phyloP scores from a whole-genome alignment of 1,140 invertebrate genomes.

The Hormaphis cornu region DNA sequence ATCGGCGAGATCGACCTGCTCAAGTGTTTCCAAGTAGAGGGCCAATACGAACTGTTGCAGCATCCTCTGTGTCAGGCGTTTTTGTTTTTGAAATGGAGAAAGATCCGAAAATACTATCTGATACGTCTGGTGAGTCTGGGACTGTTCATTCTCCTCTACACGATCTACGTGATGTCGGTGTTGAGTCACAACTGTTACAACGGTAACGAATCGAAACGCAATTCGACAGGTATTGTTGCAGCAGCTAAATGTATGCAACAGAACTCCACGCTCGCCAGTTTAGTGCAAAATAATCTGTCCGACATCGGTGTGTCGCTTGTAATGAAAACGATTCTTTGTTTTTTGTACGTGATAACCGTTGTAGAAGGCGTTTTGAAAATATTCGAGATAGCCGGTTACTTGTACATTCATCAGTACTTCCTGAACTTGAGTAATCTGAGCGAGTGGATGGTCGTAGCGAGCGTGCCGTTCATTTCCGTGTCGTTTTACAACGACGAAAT shows the following conservation, averaged over 20 bases:
- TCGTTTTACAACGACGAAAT: constrained; percentile 63
- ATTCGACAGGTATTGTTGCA: constrained; percentile 51
- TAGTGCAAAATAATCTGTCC: neutral
- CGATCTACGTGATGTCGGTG: constrained; percentile 63
- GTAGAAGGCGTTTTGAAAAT: constrained; percentile 67
- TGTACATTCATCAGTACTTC: constrained; percentile 63
- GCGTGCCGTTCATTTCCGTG: constrained; percentile 70
- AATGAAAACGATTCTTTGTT: constrained; percentile 49
- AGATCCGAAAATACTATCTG: constrained; percentile 77
- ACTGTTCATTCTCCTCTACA: constrained; percentile 65
- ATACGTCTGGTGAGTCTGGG: constrained; percentile 67
- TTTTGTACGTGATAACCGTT: constrained; percentile 59
- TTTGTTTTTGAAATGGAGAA: constrained; percentile 75
- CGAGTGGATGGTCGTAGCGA: constrained; percentile 72
- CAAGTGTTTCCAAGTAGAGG: constrained; percentile 72
- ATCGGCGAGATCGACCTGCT: constrained; percentile 69
- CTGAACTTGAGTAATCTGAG: constrained; percentile 71
- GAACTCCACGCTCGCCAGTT: neutral
- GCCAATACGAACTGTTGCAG: constrained; percentile 68
- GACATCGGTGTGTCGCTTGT: too few relatives aligned
- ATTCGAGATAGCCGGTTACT: constrained; percentile 66
- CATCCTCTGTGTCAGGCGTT: constrained; percentile 76
- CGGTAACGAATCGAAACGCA: constrained; percentile 46
- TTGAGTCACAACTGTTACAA: constrained; percentile 70
- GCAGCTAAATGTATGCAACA: constrained; percentile 50